Conservation (phyloP, 2,797 vertebrate species). For the Dromococcyx pavoninus region DNA sequence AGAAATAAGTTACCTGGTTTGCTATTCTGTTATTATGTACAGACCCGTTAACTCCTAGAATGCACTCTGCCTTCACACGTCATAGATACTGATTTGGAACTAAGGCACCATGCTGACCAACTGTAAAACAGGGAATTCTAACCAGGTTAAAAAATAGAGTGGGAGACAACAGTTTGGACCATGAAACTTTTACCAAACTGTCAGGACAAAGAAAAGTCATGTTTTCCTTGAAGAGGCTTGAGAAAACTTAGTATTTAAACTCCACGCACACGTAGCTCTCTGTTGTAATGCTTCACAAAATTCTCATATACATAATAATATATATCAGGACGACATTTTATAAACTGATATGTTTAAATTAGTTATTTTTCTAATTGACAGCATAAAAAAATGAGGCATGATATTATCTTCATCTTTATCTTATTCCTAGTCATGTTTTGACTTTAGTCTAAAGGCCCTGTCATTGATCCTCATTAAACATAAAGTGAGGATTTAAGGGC, state of each 20-base stretch:
- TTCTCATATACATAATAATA: neutral
- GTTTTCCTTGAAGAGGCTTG: neutral
- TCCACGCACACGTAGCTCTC: neutral
- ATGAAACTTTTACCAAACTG: neutral
- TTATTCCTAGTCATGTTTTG: conserved; percentile 18
- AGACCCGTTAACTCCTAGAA: conserved; percentile 16
- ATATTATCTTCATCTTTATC: conserved; percentile 22
- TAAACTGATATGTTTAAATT: neutral
- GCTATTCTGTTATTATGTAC: neutral
- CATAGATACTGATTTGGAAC: conserved; percentile 11
- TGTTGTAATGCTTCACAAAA: neutral
- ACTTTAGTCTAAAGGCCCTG: neutral
- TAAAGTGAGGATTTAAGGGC: neutral
- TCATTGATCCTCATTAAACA: neutral
- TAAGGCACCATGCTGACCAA: neutral
- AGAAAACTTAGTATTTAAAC: conserved; percentile 30
- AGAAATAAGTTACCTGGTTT: neutral
- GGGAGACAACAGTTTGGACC: neutral
- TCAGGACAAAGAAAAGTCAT: neutral
- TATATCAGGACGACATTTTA: neutral
- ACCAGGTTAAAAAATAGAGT: conserved; percentile 24
- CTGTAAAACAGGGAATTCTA: neutral
- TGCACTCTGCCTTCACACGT: conserved; percentile 22
- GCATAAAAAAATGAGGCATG: conserved; percentile 2
- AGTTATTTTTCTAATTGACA: conserved; percentile 1